Percentiles rank a stretch among this genome's conserved stretches.
Conservation (phyloP, 2,888 invertebrate species). For the Poecilobothrus nobilitatus region DNA sequence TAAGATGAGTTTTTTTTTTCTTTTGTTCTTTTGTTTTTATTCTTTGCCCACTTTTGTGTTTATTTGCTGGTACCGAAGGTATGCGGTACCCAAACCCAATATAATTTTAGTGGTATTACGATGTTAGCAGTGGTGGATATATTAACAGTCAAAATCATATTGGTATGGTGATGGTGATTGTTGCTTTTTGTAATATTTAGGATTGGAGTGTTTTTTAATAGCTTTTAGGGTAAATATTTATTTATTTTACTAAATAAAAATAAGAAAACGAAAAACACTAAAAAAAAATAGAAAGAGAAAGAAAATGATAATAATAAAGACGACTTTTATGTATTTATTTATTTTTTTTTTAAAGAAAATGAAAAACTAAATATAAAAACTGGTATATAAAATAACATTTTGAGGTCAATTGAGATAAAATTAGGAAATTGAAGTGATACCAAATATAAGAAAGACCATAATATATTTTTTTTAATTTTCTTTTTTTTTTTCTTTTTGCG, state of each 20-base stretch:
- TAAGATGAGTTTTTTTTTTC: neutral
- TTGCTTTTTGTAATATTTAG: too few species aligned
- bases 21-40: neutral
- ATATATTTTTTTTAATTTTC: neutral
- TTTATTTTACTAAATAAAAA: too few species aligned
- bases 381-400: neutral
- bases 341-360: neutral
- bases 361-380: too few species aligned
- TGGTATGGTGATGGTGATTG: neutral
- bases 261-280: too few species aligned
- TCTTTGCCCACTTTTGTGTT: too few species aligned
- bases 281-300: too few species aligned
- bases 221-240: too few species aligned
- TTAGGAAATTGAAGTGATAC: neutral
- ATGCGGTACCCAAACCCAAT: neutral
- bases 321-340: neutral
- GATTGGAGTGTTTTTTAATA: too few species aligned
- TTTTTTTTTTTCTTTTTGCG: too few species aligned
- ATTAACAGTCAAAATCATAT: too few species aligned
- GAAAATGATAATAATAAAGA: neutral
- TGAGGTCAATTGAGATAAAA: slow-evolving; percentile 1
- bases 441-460: neutral
- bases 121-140: neutral
- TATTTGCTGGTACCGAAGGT: neutral
- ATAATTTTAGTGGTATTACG: neutral